Evolutionary conservation across 2,888 invertebrate genomes (phyloP), one percentile per base, ranked within the genome.

Genomic region (Tuta absoluta): DNA sequence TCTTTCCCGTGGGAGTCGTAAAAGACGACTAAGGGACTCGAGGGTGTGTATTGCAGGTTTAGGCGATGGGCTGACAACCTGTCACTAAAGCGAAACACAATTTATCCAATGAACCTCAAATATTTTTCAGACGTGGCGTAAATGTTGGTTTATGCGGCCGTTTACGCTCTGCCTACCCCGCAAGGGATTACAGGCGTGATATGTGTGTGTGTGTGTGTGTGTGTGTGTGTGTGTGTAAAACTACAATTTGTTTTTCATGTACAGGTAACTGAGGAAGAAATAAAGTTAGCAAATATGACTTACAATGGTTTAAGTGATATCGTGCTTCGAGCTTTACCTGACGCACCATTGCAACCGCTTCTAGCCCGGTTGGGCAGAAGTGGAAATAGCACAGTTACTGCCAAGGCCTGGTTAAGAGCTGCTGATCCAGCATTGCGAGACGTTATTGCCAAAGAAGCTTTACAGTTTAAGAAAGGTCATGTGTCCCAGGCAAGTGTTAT

Each of bases 371-470:
- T 97, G 56, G 94, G 95, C 37, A 92, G 96, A 70, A 89, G 82
- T 70, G 87, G 88, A 0, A 88, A 82, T 57, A 86, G 85, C 67
- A 72, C 81, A 1, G 68, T 77, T 3, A 89, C 92, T 69, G 95
- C 95, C 10, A 95, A 95, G 78, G 93, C 95, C 66, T 96, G 96
- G 96, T 81, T 96, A 49, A 87, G 93, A 76, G 89, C 92, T 12
- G 94, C 95, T 14, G 96, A 97, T 81, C 95, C 96, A 28, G 95
- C 96, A 5, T 85, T 97, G 63, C 93, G 95, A 74, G 94, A 94
- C 70, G 97, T 97, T 12, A 96, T 97, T 62, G 96, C 96, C 63
- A 97, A 97, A 82, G 97, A 97, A 86, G 96, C 97, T 0, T 82
- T 97, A 56, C 96, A 97, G 72, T 97, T 96, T 93, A 93, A 95